Conservation (phyloP, 2,797 vertebrate genomes). For the Mus caroli region DNA sequence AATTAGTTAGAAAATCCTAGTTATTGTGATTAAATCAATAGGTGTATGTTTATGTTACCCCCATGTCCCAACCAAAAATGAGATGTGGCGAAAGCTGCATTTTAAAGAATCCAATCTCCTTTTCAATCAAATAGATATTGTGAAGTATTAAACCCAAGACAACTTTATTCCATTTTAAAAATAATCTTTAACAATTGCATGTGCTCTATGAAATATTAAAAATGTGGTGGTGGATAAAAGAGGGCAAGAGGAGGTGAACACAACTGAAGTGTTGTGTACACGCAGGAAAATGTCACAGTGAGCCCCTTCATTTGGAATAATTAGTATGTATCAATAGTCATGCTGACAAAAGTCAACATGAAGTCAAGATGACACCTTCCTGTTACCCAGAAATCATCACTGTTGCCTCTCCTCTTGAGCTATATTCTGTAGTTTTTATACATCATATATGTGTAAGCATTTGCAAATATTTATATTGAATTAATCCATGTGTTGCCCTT, state of each 20-base stretch:
- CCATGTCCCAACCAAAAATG: not conserved
- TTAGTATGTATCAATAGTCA: not conserved
- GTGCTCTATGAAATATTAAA: slow-evolving; percentile 60
- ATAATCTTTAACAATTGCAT: slow-evolving; percentile 19
- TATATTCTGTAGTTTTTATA: not conserved
- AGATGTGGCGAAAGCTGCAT: slow-evolving; percentile 75
- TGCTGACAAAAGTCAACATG: slow-evolving; percentile 3
- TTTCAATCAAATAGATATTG: slow-evolving; percentile 62
- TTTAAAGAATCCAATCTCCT: slow-evolving; percentile 81
- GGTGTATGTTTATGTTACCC: not conserved
- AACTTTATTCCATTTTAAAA: slow-evolving; percentile 68
- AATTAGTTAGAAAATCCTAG: slow-evolving; percentile 69
- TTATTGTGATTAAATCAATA: slow-evolving; percentile 73
- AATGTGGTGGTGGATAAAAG: not conserved
- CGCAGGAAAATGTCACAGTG: not conserved
- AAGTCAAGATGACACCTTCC: not conserved
- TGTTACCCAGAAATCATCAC: not conserved
- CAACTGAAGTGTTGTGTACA: not conserved
- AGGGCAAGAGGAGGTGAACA: not conserved
- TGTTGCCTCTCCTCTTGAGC: not conserved
- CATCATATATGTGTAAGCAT: not conserved
- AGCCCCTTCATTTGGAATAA: not conserved
- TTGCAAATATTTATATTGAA: slow-evolving; percentile 57
- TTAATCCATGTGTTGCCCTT: not conserved
- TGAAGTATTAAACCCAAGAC: slow-evolving; percentile 84